Base-by-base conservation (phyloP, 2,797 vertebrate genomes). In the Sebastes nivosus region DNA sequence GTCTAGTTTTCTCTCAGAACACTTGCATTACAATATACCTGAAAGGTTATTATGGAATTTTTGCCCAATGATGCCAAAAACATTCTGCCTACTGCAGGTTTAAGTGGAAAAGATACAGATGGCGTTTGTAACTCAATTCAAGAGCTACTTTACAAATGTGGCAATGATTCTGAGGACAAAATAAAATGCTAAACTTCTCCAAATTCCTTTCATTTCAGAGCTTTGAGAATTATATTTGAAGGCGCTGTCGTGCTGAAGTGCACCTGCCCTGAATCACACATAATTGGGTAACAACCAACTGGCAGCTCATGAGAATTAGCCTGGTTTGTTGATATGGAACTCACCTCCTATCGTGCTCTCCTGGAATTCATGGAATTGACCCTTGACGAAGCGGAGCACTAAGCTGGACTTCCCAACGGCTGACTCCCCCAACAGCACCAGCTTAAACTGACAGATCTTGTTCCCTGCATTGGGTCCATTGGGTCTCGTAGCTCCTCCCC, bases 291-390 rank as follows among this genome's bases (percentile, higher is more conserved):
- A 63, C 34, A 69, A 65, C 42, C 30, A 36, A 32, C 61, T 61
- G 50, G 29, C 64, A 79, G 59, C 13, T 46, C 30, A 22, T 38
- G 12, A 76, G 14, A 66, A 67, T 55, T 2, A 50, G 22, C 42
- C 16, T 8, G 8, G 6, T 66, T 22, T 65, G 27, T 60, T 57
- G n/a, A 67, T 16, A 13, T 36, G 52, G 36, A 66, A 75, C 97
- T 97, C 92, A 99, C 99, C 98, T 97, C 98, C 98, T 95, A 99
- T 99, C n/a, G 98, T 99, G 96, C 99, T 99, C 93, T 99, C 99
- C 91, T 99, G 98, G 94, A 99, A 99, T 94, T 99, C 98, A 81
- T 99, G 98, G 95, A 99, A 99, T 86, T 99, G 99, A 91, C 99
- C 98, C 91, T 99, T 99, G 92, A 99, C 99, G 65, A 99, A 99